Base-by-base conservation (phyloP, 2,113 vertebrate genomes). In the Atlantisia rogersi region DNA sequence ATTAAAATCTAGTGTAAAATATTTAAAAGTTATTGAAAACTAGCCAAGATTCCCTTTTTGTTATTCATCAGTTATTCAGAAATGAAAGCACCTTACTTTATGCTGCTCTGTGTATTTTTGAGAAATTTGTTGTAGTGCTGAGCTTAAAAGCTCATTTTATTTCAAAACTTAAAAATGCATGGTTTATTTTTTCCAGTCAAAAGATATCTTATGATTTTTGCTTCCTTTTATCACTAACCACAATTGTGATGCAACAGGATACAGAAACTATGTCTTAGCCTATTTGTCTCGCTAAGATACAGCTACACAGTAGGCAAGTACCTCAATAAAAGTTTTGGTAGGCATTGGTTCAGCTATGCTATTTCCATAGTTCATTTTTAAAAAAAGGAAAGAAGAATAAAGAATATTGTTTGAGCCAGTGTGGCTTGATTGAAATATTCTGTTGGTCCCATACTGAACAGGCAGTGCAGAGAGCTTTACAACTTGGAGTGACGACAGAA, bases 401-500 rank as follows among this genome's bases (percentile, higher is more conserved):
- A 92, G 46, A 32, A 64, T 80, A 74, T 40, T 28, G 42, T 96
- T 97, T 82, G 95, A 95, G 95, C 82, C 68, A 84, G 26, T 64
- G 70, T 86, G 35, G 50, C 78, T 86, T 76, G 77, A 60, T 85
- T 44, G 88, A 52, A 79, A 67, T 92, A 82, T 80, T 88, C 53
- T 83, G 25, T 88, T 94, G 91, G 94, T 93, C 95, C 91, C 88
- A 75, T 94, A 79, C 64, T 70, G 79, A 94, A 85, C n/a, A 91
- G 83, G 62, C 92, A 96, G 88, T 83, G 95, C 69, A 90, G 81
- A 82, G 24, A 93, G 62, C 50, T 92, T 79, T 89, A 92, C 31
- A 71, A 28, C 80, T 59, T 84, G 62, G 52, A 58, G 35, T 24
- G 32, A 93, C 1, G 9, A 78, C 29, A 77, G 76, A 88, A 92